phyloP scores from a whole-genome alignment of 2,113 vertebrate genomes.

The Trinectes maculatus region DNA sequence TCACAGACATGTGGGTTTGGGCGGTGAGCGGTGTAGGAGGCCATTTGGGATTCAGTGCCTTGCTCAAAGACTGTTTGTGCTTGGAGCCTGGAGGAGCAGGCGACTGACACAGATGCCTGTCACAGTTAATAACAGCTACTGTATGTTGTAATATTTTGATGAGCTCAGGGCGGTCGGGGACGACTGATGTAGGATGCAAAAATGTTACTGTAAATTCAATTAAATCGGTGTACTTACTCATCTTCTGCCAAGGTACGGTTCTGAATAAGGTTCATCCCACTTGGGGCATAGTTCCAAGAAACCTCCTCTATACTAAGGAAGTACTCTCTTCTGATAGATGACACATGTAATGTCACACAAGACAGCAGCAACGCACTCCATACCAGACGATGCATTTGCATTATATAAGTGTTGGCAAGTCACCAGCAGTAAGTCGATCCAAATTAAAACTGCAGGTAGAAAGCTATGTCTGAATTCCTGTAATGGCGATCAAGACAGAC shows the following conservation, averaged over 20 bases:
- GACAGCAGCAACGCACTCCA: constrained; percentile 57
- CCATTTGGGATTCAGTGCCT: too few relatives aligned
- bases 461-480: neutral
- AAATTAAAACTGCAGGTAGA: neutral
- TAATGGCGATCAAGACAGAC: neutral
- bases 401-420: neutral
- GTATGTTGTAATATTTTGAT: too few relatives aligned
- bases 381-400: constrained; percentile 24
- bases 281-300: constrained; percentile 71
- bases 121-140: too few relatives aligned
- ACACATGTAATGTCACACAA: constrained; percentile 49
- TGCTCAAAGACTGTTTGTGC: too few relatives aligned
- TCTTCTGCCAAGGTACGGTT: constrained; percentile 66
- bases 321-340: constrained; percentile 74
- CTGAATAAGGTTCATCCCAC: constrained; percentile 70
- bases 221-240: constrained; percentile 66
- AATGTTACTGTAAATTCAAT: too few relatives aligned
- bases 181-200: too few relatives aligned
- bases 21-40: too few relatives aligned
- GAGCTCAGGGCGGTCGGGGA: too few relatives aligned
- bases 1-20: neutral
- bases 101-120: too few relatives aligned
- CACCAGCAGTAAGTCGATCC: neutral
- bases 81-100: too few relatives aligned
- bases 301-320: constrained; percentile 81